These are phyloP conservation scores for Apotomis capreana DNA, from an alignment of 2,888 invertebrate genomes.

Conservation along the genomic window DNA sequence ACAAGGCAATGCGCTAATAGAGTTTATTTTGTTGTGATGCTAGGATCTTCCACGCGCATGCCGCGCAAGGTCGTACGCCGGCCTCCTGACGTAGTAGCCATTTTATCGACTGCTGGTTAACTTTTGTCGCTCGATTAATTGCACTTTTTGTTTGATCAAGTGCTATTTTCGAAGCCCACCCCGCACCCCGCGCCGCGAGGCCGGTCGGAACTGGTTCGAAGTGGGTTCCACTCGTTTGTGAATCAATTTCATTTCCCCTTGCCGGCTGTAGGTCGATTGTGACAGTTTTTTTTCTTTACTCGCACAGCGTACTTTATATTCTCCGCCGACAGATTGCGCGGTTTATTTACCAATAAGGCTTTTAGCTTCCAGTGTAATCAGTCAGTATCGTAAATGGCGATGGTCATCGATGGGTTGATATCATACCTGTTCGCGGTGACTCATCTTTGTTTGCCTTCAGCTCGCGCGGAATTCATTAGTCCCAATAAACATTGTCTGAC, in stretches of 20 bases:
- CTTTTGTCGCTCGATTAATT: constrained; percentile 51
- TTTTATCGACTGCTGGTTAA: constrained; percentile 46
- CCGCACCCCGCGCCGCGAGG: constrained; percentile 43
- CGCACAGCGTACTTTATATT: constrained; percentile 2
- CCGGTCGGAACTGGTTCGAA: constrained; percentile 52
- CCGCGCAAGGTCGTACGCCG: constrained; percentile 52
- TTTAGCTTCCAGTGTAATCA: constrained; percentile 35
- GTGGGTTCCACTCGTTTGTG: constrained; percentile 54
- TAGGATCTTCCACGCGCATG: constrained; percentile 47
- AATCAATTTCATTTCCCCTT: constrained; percentile 57
- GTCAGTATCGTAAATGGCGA: constrained; percentile 32
- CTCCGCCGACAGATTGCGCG: constrained; percentile 8
- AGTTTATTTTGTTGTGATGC: constrained; percentile 37
- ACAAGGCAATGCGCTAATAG: constrained; percentile 27
- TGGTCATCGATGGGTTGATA: constrained; percentile 38
- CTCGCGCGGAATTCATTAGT: constrained; percentile 25
- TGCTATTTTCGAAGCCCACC: constrained; percentile 53
- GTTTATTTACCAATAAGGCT: constrained; percentile 22
- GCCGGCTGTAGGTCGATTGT: constrained; percentile 47
- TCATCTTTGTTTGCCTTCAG: constrained; percentile 38
- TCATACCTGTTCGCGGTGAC: constrained; percentile 34
- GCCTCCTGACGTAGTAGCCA: constrained; percentile 45
- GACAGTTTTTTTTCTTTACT: constrained; percentile 50
- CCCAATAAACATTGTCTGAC: constrained; percentile 16
- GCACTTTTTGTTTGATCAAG: constrained; percentile 54